These are phyloP conservation scores for Rhopalosiphum padi DNA, from an alignment of 1,140 invertebrate species.

Conservation along the genomic window DNA sequence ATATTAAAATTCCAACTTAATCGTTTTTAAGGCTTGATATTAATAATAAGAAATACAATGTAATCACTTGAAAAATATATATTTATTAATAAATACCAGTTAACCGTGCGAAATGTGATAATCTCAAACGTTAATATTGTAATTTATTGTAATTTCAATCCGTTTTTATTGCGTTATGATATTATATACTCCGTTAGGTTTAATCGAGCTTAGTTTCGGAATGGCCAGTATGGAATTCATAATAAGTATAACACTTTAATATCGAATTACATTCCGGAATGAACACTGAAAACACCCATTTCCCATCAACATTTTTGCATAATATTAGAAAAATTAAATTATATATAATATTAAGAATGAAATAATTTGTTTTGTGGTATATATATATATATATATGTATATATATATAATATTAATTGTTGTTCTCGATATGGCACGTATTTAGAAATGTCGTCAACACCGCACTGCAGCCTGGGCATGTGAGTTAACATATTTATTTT, in stretches of 20 bases:
- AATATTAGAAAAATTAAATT: slow-evolving; percentile 11
- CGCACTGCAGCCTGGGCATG: neutral
- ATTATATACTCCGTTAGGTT: neutral
- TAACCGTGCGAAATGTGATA: neutral
- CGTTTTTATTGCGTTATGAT: slow-evolving; percentile 1
- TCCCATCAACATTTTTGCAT: neutral
- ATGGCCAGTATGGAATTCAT: slow-evolving; percentile 2
- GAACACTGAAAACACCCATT: neutral
- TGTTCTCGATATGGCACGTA: neutral
- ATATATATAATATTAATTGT: neutral
- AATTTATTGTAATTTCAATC: slow-evolving; percentile 27
- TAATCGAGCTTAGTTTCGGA: slow-evolving; percentile 18
- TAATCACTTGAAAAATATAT: neutral
- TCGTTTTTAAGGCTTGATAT: neutral
- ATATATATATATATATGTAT: neutral
- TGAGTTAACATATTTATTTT: neutral
- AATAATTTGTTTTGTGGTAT: neutral
- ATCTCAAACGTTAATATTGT: slow-evolving; percentile 16
- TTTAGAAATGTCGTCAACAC: neutral
- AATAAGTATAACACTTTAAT: slow-evolving; percentile 15
- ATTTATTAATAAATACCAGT: neutral
- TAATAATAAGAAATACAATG: neutral
- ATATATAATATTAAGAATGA: neutral
- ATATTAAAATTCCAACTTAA: slow-evolving; percentile 5
- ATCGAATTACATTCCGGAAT: neutral